Evolutionary conservation across 2,113 vertebrate genomes (phyloP).

Genomic region (Galbula dea): DNA sequence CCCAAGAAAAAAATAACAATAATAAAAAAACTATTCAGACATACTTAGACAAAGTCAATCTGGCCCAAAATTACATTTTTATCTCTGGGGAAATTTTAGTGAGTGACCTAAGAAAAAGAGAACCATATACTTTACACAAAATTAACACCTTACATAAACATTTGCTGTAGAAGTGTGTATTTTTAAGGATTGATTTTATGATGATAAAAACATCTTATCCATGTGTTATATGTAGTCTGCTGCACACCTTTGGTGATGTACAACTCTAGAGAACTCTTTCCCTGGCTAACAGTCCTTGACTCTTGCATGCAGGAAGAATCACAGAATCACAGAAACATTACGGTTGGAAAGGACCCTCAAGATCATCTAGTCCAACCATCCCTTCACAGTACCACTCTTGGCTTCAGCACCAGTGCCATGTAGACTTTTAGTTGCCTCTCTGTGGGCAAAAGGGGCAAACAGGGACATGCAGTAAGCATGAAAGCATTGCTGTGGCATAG

Average conservation of each 20-base stretch:
- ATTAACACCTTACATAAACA: background rate
- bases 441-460: background rate
- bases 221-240: background rate
- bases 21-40: background rate
- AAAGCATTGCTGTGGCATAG: background rate
- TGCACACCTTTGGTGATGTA: background rate
- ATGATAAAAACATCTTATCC: background rate
- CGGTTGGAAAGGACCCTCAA: no score
- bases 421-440: background rate
- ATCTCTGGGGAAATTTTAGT: background rate
- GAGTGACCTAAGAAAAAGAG: background rate
- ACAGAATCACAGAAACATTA: no score
- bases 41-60: background rate
- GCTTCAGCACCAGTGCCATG: background rate
- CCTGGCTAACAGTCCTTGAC: background rate
- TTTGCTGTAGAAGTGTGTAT: background rate
- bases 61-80: background rate
- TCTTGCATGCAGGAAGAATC: background rate
- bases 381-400: background rate
- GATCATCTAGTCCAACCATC: no score
- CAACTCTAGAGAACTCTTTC: background rate
- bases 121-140: background rate
- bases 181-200: background rate
- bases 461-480: background rate
- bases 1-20: rapidly evolving